Percentiles rank a stretch among this genome's conserved stretches.
These are phyloP conservation scores for Orchesella flavescens DNA, from an alignment of 2,888 invertebrate genomes.

Conservation along the genomic window DNA sequence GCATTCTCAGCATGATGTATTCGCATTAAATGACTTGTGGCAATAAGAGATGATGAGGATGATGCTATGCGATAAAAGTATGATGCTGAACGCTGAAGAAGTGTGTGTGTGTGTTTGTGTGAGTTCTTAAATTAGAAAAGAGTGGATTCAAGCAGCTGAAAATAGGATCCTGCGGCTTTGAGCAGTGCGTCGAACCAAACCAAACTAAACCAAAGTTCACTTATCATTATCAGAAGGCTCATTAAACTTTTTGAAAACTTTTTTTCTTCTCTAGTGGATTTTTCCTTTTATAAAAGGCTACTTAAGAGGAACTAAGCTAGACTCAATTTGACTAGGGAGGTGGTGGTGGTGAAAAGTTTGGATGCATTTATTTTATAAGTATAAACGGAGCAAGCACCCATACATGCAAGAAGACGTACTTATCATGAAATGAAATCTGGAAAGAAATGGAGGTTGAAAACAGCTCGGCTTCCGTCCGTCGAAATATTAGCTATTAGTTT, in stretches of 20 bases:
- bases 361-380: neutral
- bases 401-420: neutral
- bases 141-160: neutral
- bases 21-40: constrained; percentile 37
- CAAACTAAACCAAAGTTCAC: neutral
- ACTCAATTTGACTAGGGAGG: too few relatives aligned
- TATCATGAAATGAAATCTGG: constrained; percentile 37
- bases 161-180: neutral
- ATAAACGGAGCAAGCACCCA: neutral
- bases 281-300: neutral
- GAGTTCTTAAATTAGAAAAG: too few relatives aligned
- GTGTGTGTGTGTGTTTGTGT: neutral
- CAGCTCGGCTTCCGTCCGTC: neutral
- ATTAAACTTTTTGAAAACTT: constrained; percentile 10
- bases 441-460: neutral
- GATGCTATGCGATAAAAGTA: neutral
- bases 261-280: neutral
- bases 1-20: constrained; percentile 27
- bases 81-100: neutral
- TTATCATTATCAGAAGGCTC: constrained; percentile 5
- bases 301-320: too few relatives aligned
- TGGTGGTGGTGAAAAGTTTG: neutral
- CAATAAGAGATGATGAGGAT: neutral
- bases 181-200: too few relatives aligned
- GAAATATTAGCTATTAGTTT: too few relatives aligned